These are phyloP conservation scores for Beris morrisii DNA, from an alignment of 2,888 invertebrate species.

Conservation along the genomic window DNA sequence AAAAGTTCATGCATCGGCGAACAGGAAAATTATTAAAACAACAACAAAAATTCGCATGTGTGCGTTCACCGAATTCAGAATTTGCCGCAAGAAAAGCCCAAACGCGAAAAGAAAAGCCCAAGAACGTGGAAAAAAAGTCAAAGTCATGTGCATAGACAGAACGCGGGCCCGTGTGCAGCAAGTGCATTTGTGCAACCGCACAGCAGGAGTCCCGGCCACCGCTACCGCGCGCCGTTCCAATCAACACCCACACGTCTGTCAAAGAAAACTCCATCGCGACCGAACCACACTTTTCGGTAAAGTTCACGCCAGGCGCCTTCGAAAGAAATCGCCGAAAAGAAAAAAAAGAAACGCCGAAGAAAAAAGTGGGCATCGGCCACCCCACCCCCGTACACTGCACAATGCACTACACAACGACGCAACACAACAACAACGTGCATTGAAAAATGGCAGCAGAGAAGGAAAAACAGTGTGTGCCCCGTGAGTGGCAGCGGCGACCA, in stretches of 20 bases:
- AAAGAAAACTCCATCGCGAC: neutral
- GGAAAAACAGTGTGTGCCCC: conserved; percentile 1
- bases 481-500: conserved; percentile 7
- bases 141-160: neutral
- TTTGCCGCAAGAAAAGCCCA: neutral
- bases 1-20: conserved; percentile 11
- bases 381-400: conserved; percentile 25
- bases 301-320: conserved; percentile 1
- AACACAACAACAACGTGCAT: conserved; percentile 12
- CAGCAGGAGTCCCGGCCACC: neutral
- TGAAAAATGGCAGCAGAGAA: conserved; percentile 22
- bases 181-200: conserved; percentile 1
- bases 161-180: neutral
- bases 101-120: neutral
- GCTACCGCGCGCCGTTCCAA: neutral
- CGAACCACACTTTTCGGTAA: conserved; percentile 10
- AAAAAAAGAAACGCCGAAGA: neutral
- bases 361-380: conserved; percentile 20
- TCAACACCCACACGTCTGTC: neutral
- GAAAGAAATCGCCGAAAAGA: no score
- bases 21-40: neutral
- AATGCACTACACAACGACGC: conserved; percentile 18
- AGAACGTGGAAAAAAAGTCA: neutral
- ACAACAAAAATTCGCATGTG: conserved; percentile 24
- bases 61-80: conserved; percentile 14